Evolutionary conservation across 2,113 vertebrate genomes (phyloP).

Genomic region (Charadrius vociferus): DNA sequence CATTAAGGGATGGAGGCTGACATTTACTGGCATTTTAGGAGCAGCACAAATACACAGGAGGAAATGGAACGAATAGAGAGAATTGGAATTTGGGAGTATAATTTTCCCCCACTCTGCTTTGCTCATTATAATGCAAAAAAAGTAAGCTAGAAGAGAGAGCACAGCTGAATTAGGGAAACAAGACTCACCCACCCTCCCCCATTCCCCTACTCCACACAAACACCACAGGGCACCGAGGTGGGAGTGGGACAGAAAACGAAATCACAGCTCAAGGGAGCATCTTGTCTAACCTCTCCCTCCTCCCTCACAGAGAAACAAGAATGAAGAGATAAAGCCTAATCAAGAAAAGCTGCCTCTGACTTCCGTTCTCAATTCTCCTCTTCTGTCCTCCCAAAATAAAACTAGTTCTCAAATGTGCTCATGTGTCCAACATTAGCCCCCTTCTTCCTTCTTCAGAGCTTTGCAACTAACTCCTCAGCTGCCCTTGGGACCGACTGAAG

Average conservation of each 20-base stretch:
- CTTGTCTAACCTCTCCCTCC: background rate
- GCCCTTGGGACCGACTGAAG: background rate
- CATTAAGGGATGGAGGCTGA: background rate
- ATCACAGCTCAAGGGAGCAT: background rate
- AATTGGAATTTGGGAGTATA: background rate
- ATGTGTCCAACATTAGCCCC: background rate
- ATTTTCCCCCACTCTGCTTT: rapidly evolving
- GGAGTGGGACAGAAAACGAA: background rate
- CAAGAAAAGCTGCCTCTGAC: background rate
- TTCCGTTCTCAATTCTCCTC: background rate
- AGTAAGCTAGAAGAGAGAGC: background rate
- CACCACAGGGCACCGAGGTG: background rate
- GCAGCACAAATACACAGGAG: background rate
- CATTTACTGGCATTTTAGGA: background rate
- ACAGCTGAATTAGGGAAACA: background rate
- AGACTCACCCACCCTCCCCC: background rate
- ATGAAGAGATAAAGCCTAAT: background rate
- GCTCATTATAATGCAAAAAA: background rate
- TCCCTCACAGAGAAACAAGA: background rate
- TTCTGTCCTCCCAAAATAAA: background rate
- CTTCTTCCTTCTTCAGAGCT: background rate
- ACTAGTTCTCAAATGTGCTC: background rate
- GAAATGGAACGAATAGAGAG: background rate
- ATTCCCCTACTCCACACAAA: background rate
- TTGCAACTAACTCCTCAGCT: background rate